Evolutionary conservation across 2,888 invertebrate genomes (phyloP), one percentile per base, ranked within the genome.

Genomic region (Dorcus parallelipipedus): DNA sequence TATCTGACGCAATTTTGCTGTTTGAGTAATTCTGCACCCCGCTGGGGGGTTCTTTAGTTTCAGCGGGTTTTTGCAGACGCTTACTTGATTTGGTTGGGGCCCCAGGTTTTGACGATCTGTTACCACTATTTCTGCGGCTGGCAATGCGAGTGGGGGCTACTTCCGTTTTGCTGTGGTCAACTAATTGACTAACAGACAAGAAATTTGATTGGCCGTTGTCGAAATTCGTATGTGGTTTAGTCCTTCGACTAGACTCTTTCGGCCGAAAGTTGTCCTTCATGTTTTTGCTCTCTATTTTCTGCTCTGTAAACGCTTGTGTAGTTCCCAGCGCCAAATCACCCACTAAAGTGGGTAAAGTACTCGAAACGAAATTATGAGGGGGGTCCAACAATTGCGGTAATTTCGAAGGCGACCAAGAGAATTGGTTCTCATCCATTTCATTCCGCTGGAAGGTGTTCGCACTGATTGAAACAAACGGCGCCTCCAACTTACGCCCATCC

Each of bases 161-260:
- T 49, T 64, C 50, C 41, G 49, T 54, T 64, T 81, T 82, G 63
- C 79, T 80, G 61, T 79, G 81, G 63, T 83, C 85, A 2, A 86
- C 86, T n/a, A 86, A 70, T 59, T 86, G 85, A 70, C 86, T 86
- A 0, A 86, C 86, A 0, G 86, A 86, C 7, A 86, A 71, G 59
- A 86, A 86, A 52, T 81, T 81, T 33, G 77, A 76, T 9, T 78
- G 76, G 6, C 26, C 26, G 38, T 78, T 78, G 51, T 62, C 64
- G 14, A 57, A 56, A 38, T 55, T 68, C 67, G 54, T 58, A 33
- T 47, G 59, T 20, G 52, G 33, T 59, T 65, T 65, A 3, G 58
- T 52, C 42, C 64, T 49, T 3, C 64, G 57, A 5, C 49, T 49
- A 38, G 23, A 57, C 0, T 66, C 66, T 48, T 66, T 65, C 2